These are phyloP conservation scores for Hyphantria cunea DNA, from an alignment of 1,140 invertebrate genomes.

Conservation along the genomic window DNA sequence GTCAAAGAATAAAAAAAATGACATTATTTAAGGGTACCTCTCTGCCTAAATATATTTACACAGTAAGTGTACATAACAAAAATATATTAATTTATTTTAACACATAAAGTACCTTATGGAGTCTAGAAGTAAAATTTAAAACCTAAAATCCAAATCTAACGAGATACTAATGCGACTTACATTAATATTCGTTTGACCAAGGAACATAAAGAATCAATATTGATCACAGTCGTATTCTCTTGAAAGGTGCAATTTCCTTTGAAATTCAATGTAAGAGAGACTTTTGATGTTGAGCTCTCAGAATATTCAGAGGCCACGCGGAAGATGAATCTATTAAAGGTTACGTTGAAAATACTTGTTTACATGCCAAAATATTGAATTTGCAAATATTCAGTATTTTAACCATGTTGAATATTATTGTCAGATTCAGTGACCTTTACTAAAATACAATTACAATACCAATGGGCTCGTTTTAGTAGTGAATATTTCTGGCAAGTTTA, in stretches of 20 bases:
- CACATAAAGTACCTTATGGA: too few relatives aligned
- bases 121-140: conserved; percentile 14
- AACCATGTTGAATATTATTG: too few relatives aligned
- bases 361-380: too few relatives aligned
- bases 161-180: conserved; percentile 19
- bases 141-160: conserved; percentile 7
- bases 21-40: too few relatives aligned
- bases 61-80: too few relatives aligned
- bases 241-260: conserved; percentile 7
- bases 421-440: conserved; percentile 12
- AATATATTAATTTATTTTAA: too few relatives aligned
- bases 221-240: conserved; percentile 13
- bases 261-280: neutral
- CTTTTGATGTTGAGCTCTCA: conserved; percentile 9
- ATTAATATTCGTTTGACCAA: conserved; percentile 18
- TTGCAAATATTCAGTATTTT: too few relatives aligned
- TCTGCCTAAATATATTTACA: too few relatives aligned
- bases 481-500: conserved; percentile 30
- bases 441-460: conserved; percentile 7
- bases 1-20: too few relatives aligned
- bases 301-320: conserved; percentile 9
- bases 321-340: too few relatives aligned
- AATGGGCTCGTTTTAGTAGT: conserved; percentile 6
- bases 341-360: too few relatives aligned
- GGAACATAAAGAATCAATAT: conserved; percentile 17